Base-by-base conservation (phyloP, 2,888 invertebrate species). In the Carpatolechia fugitivella region DNA sequence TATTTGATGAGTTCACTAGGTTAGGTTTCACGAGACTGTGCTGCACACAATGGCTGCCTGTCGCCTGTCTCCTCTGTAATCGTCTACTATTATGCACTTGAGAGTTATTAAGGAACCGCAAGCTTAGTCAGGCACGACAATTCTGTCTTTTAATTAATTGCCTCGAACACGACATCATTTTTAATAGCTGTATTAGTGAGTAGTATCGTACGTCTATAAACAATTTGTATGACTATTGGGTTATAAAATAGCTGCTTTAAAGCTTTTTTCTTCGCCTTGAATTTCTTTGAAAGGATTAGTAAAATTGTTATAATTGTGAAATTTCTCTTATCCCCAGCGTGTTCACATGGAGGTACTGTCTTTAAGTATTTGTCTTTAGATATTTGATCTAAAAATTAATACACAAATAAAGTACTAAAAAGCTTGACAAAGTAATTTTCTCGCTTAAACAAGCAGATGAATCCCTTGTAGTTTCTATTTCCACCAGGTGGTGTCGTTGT, bases 71-170 rank as follows among this genome's bases (percentile, higher is more conserved):
- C n/a, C 30, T n/a, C 31, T 16, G 73, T 71, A 62, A 60, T 60
- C 57, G 65, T 60, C 50, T 69, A 75, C 74, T 70, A 76, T 76
- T 75, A 78, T 62, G 36, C 49, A 49, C 49, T 49, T 49, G 47
- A 31, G 20, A 13, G 47, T 16, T 36, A 49, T 49, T 49, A 49
- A 49, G 36, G 35, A 49, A 49, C 49, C 33, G 48, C 48, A 33
- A 48, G 48, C 48, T 33, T 33, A 48, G 48, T 33, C 48, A 31
- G 48, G 29, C 29, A 29, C 44, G 44, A 44, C 44, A 29, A 44
- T 44, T 44, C 20, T 44, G 29, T 20, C 44, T 44, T 44, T 41
- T 29, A 44, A 29, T 44, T 29, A 44, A 44, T 29, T 44, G 44
- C 44, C 13, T 29, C 13, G 29, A 33, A 44, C 44, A 29, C 29